Percentiles rank a stretch among this genome's conserved stretches.
Conservation (phyloP, 2,797 vertebrate species). For the Adelosebastes latens region DNA sequence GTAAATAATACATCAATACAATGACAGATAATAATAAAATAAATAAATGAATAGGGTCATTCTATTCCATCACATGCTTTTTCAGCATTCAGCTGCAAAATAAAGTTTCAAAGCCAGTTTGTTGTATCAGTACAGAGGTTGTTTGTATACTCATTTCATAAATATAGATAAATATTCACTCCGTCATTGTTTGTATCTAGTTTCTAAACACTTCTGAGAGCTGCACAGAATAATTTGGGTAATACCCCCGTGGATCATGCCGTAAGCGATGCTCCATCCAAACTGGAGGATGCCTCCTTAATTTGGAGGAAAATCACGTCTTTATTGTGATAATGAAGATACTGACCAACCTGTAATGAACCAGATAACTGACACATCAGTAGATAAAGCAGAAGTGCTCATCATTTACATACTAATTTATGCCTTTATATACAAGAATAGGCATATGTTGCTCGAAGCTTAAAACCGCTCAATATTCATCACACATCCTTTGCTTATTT, state of each 20-base stretch:
- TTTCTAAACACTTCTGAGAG: constrained; percentile 6
- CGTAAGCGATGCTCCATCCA: neutral
- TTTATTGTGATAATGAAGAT: constrained; percentile 46
- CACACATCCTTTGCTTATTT: constrained; percentile 28
- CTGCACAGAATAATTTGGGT: neutral
- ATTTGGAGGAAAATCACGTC: constrained; percentile 7
- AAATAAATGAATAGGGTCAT: neutral
- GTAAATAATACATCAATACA: neutral
- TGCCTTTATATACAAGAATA: constrained; percentile 33
- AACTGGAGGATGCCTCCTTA: neutral
- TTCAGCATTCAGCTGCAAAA: neutral
- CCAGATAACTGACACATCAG: constrained; percentile 30
- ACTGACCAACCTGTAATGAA: constrained; percentile 37
- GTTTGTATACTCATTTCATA: neutral
- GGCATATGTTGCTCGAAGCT: constrained; percentile 42
- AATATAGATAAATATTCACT: constrained; percentile 1
- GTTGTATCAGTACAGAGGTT: neutral
- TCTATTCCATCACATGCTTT: neutral
- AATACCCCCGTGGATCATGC: neutral
- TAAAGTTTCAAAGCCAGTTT: neutral
- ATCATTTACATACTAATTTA: constrained; percentile 51
- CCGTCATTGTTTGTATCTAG: neutral
- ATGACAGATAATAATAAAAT: neutral
- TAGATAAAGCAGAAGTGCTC: constrained; percentile 18
- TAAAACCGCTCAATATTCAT: constrained; percentile 52